These are phyloP conservation scores for Cairina moschata DNA, from an alignment of 2,113 vertebrate genomes.

Conservation along the genomic window DNA sequence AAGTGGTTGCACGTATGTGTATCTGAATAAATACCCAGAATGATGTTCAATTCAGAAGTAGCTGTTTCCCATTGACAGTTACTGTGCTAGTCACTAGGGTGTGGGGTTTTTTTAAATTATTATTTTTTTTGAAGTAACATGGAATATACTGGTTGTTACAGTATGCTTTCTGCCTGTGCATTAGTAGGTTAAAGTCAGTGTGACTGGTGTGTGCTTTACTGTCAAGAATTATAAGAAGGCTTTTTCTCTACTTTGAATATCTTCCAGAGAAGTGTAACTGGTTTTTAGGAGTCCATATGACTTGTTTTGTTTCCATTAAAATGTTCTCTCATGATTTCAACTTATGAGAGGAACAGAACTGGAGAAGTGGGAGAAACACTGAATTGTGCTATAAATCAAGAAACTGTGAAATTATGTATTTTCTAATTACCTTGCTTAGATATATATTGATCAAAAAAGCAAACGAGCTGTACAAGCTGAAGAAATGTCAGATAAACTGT, in stretches of 20 bases:
- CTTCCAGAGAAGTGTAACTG: background rate
- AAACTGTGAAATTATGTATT: background rate
- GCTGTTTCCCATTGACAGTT: background rate
- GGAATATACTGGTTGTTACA: background rate
- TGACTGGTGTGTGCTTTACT: background rate
- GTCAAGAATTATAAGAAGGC: background rate
- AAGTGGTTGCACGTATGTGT: background rate
- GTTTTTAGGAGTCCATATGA: background rate
- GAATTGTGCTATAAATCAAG: background rate
- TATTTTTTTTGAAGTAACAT: background rate
- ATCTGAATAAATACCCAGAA: background rate
- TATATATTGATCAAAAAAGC: background rate
- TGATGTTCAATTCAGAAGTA: background rate
- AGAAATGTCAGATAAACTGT: conserved; percentile 31
- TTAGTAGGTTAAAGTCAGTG: background rate
- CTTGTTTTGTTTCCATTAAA: background rate
- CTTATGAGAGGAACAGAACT: background rate
- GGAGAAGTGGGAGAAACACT: background rate
- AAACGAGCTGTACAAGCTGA: background rate
- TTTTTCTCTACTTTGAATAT: background rate
- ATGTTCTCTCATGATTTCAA: background rate
- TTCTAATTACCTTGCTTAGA: conserved; percentile 11
- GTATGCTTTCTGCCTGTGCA: background rate
- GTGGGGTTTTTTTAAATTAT: background rate
- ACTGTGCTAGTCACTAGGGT: background rate